Evolutionary conservation across 2,797 vertebrate species (phyloP), one percentile per base, ranked within the genome.

Genomic region (Tarsius wallacei): DNA sequence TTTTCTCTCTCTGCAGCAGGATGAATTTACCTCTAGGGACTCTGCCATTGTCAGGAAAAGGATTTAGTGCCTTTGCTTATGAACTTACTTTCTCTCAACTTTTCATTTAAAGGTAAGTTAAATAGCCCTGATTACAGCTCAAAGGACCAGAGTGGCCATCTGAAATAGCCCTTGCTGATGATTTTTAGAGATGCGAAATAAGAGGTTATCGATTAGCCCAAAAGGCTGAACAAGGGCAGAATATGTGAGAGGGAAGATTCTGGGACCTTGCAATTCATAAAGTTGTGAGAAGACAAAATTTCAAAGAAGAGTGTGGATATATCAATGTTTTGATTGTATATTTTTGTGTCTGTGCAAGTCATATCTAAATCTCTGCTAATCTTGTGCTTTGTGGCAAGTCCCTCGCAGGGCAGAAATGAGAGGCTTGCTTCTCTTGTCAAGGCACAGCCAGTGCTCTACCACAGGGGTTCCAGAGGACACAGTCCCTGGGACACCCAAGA

Each of bases 111-210:
- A 91, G 1, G 22, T 63, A 87, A 63, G 14, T 91, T 71, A 36
- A 78, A 77, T 53, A 93, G 92, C 57, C 74, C 53, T 63, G 73
- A 90, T 28, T 66, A 57, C 4, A 88, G 71, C 28, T 94, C 61
- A 59, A 36, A 26, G 49, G 90, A 78, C 47, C 14, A 47, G 6
- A 57, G 28, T 73, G 71, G 80, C 24, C 71, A 87, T 81, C 63
- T n/a, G 80, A 91, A 91, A 73, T 51, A 78, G 49, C 74, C 89
- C n/a, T 61, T 70, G 63, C 8, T 90, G 63, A 85, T 82, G 42
- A 87, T 28, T 93, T 90, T 93, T 80, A 88, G 47, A 94, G 89
- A 76, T 82, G 53, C 91, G 76, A 96, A 95, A 89, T 28, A 87
- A 94, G 36, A 22, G 21, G 21, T 36, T 31, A 81, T 82, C 64